phyloP scores from a whole-genome alignment of 1,140 invertebrate genomes.

The Microplitis demolitor region DNA sequence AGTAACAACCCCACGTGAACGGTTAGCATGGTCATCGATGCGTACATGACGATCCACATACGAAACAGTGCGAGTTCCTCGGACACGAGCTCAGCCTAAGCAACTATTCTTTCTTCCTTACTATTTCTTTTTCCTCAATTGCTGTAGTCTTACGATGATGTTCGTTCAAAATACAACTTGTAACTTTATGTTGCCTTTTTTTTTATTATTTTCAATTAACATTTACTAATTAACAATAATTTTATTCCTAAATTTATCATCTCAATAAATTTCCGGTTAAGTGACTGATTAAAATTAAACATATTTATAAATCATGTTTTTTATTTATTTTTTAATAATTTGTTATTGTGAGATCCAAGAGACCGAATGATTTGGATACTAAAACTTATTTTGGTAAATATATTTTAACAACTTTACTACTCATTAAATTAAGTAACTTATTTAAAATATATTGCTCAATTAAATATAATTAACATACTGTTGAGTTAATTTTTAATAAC shows the following conservation, averaged over 20 bases:
- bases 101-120: slow-evolving; percentile 14
- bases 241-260: no score
- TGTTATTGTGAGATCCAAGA: slow-evolving; percentile 1
- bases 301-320: slow-evolving; percentile 11
- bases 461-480: neutral
- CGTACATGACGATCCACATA: slow-evolving; percentile 61
- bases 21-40: slow-evolving; percentile 56
- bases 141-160: slow-evolving; percentile 20
- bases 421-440: neutral
- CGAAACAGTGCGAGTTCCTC: slow-evolving; percentile 61
- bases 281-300: neutral
- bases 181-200: slow-evolving; percentile 1
- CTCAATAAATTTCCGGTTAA: neutral
- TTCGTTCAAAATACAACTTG: slow-evolving; percentile 12
- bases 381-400: slow-evolving; percentile 53
- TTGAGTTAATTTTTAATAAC: neutral
- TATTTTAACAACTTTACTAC: neutral
- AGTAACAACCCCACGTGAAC: slow-evolving; percentile 44
- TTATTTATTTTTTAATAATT: neutral
- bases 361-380: slow-evolving; percentile 59
- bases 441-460: neutral
- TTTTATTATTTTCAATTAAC: neutral
- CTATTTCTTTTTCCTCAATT: slow-evolving; percentile 20
- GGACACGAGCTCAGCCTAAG: slow-evolving; percentile 34
- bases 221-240: no score